Conservation (phyloP, 92 coral and sea anemone genomes). For the Blastomussa wellsi region DNA sequence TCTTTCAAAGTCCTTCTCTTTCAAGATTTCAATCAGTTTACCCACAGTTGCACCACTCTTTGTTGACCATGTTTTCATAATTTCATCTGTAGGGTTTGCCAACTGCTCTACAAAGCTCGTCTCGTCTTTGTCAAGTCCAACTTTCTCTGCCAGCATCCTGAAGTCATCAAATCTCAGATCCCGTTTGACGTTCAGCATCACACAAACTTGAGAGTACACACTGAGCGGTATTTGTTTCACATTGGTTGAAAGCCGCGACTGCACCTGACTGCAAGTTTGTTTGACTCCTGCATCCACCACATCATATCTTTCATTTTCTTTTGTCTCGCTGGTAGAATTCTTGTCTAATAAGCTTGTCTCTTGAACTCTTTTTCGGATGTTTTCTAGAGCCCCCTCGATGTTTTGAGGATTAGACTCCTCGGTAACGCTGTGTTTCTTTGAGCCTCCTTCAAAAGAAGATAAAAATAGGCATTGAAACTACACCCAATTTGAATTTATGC, state of each 20-base stretch:
- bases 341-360: background rate
- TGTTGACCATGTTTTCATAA: conserved; percentile 37
- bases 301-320: background rate
- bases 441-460: background rate
- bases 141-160: conserved; percentile 45
- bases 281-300: conserved; percentile 6
- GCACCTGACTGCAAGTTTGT: background rate
- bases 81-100: conserved; percentile 30
- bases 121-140: conserved; percentile 26
- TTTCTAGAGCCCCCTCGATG: background rate
- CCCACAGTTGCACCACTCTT: conserved; percentile 39
- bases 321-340: background rate
- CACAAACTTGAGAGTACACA: background rate
- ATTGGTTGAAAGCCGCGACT: background rate
- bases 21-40: conserved; percentile 36
- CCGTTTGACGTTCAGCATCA: conserved; percentile 12
- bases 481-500: no score
- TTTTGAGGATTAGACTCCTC: background rate
- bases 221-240: background rate
- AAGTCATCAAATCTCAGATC: conserved; percentile 27
- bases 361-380: background rate
- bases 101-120: conserved; percentile 12
- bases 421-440: background rate
- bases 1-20: conserved; percentile 15
- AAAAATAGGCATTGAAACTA: background rate